Percentiles rank a stretch among this genome's conserved stretches.
phyloP scores from a whole-genome alignment of 2,888 invertebrate genomes.

The Phasia obesa region DNA sequence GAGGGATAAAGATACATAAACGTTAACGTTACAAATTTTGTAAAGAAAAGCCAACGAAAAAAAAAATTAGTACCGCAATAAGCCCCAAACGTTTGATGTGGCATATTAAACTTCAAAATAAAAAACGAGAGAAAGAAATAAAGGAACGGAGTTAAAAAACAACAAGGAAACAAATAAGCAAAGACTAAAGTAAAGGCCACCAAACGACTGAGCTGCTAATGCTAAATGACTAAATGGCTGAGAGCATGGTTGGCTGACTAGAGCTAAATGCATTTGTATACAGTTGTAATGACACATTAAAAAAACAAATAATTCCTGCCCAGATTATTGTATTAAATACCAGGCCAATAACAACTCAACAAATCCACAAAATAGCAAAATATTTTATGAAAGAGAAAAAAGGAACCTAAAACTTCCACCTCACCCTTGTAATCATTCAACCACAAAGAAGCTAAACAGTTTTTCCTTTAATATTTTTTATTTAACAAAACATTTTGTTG shows the following conservation, averaged over 20 bases:
- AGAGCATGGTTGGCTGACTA: slow-evolving; percentile 12
- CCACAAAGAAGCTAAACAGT: slow-evolving; percentile 1
- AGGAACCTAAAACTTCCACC: not conserved
- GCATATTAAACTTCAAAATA: slow-evolving; percentile 47
- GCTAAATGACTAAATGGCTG: slow-evolving; percentile 31
- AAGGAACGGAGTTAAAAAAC: not conserved
- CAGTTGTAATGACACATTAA: slow-evolving; percentile 13
- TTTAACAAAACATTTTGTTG: not conserved
- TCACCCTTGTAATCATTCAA: slow-evolving; percentile 12
- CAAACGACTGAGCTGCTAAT: slow-evolving; percentile 6
- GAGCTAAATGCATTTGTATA: slow-evolving; percentile 34
- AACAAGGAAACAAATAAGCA: slow-evolving; percentile 19
- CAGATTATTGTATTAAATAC: slow-evolving; percentile 18
- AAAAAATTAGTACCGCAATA: slow-evolving; percentile 24
- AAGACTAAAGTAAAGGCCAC: not conserved
- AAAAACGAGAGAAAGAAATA: not conserved
- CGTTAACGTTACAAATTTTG: no score
- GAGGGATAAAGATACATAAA: no score
- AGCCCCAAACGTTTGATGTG: slow-evolving; percentile 59
- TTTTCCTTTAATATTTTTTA: not conserved
- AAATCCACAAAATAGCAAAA: slow-evolving; percentile 12
- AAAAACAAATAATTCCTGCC: not conserved
- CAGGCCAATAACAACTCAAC: slow-evolving; percentile 2
- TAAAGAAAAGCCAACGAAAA: no score
- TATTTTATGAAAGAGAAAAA: not conserved